Conservation (phyloP, 2,888 invertebrate species). For the Eledona agricola region DNA sequence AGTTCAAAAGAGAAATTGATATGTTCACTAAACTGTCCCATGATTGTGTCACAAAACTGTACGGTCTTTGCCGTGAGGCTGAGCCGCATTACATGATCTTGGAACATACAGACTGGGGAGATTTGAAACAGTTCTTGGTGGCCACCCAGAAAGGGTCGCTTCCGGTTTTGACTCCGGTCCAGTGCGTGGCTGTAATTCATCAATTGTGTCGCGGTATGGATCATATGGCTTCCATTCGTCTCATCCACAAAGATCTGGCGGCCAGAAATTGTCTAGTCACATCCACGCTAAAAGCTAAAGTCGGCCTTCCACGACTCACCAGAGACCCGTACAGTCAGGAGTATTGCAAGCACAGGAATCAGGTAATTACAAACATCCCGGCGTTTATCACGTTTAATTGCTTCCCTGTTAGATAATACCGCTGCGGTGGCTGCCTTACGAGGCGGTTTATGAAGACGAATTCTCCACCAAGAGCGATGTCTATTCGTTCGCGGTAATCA, state of each 20-base stretch:
- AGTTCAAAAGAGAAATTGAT: slow-evolving; percentile 90
- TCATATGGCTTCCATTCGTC: slow-evolving; percentile 75
- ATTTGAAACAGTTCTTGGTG: slow-evolving; percentile 87
- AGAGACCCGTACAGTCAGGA: slow-evolving; percentile 90
- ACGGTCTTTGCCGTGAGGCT: slow-evolving; percentile 82
- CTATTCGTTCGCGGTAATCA: slow-evolving; percentile 87
- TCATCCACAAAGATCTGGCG: slow-evolving; percentile 91
- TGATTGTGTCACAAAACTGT: slow-evolving; percentile 79
- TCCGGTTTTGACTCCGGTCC: slow-evolving; percentile 74
- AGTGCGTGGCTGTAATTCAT: slow-evolving; percentile 73
- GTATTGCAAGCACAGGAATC: slow-evolving; percentile 86
- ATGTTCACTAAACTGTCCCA: slow-evolving; percentile 85
- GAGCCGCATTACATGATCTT: slow-evolving; percentile 90
- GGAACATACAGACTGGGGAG: slow-evolving; percentile 96
- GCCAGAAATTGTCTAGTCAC: slow-evolving; percentile 91
- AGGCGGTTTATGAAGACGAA: slow-evolving; percentile 89
- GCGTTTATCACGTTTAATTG: slow-evolving; percentile 2
- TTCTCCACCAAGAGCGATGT: slow-evolving; percentile 94
- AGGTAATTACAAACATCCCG: too few relatives aligned
- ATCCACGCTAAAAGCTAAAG: slow-evolving; percentile 81
- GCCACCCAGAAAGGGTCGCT: slow-evolving; percentile 68
- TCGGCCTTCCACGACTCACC: slow-evolving; percentile 81
- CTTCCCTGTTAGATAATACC: slow-evolving; percentile 73
- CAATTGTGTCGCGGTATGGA: slow-evolving; percentile 87
- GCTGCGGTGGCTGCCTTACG: slow-evolving; percentile 88